Percentiles rank a stretch among this genome's conserved stretches.
Conservation (phyloP, 2,797 vertebrate genomes). For the Rhinophrynus dorsalis region DNA sequence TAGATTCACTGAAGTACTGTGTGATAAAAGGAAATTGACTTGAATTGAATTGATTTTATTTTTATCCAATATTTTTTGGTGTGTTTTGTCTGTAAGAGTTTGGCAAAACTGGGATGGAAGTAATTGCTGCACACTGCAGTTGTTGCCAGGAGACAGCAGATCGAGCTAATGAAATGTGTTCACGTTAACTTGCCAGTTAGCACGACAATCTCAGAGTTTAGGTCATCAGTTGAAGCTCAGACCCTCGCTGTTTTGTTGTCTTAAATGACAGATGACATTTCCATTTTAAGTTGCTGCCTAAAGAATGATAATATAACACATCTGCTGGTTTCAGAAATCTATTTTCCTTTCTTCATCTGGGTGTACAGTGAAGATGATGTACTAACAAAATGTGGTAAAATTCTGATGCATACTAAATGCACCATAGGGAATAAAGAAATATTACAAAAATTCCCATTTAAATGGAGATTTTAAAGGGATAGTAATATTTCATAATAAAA, state of each 20-base stretch:
- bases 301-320: background rate
- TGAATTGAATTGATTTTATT: background rate
- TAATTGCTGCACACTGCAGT: slow-evolving; percentile 22
- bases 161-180: slow-evolving; percentile 18
- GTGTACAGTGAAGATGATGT: too few species aligned
- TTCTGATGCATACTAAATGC: too few species aligned
- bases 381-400: too few species aligned
- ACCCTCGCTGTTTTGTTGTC: background rate
- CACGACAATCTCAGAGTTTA: background rate
- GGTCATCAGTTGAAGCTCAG: slow-evolving; percentile 25
- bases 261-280: slow-evolving; percentile 20
- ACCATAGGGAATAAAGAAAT: too few species aligned
- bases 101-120: slow-evolving; percentile 21
- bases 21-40: too few species aligned
- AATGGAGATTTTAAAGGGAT: too few species aligned
- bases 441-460: too few species aligned
- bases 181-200: background rate
- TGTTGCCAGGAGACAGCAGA: slow-evolving; percentile 36
- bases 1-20: too few species aligned
- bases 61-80: too few species aligned
- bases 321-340: background rate
- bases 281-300: background rate
- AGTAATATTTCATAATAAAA: too few species aligned
- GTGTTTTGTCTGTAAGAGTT: slow-evolving; percentile 25
- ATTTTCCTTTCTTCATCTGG: background rate